Evolutionary conservation across 2,888 invertebrate species (phyloP), one percentile per base, ranked within the genome.

Genomic region (Copidosoma aretas): DNA sequence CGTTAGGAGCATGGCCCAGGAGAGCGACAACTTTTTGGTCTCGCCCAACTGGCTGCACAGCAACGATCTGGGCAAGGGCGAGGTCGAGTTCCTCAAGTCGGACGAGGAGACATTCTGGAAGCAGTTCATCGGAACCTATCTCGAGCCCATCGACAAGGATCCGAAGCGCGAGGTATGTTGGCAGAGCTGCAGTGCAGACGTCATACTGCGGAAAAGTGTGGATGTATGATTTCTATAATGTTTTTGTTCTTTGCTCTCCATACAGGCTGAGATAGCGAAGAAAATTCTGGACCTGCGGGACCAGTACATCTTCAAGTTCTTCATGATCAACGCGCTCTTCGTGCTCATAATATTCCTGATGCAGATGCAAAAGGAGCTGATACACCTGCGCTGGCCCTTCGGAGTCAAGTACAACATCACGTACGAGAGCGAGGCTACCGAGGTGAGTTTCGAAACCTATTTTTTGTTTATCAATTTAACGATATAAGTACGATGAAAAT

Each of bases 101-200:
- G 84, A 87, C 53, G 94, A 95, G 81, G 87, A 88, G 60, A 84
- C 84, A 22, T 95, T 95, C 84, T 95, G 94, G 93, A 87, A 87
- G 65, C 90, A 91, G 62, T 83, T 95, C 62, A 89, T 95, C 63
- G 88, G 88, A 57, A 89, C 89, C 78, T 93, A 95, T 82, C 85
- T 95, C 22, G 86, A 89, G 75, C 94, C 94, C 0, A 86, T 93
- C 60, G 89, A 89, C 73, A 87, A 89, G 19, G 68, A 71, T 15
- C 64, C 62, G 17, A 68, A 66, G 41, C 60, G 41, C 3, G 64
- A 68, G 68, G 66, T 71, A 10, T 5, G 39, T 12, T 10, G 3
- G 22, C 1, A 12, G n/a, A n/a, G n/a, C n/a, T 5, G 21, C 1
- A 39, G n/a, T 41, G 19, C 24, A 1, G 22, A 17, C 1, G 22